Percentiles rank a stretch among this genome's conserved stretches.
Evolutionary conservation across 2,113 vertebrate species (phyloP).

Genomic region (Platichthys flesus): DNA sequence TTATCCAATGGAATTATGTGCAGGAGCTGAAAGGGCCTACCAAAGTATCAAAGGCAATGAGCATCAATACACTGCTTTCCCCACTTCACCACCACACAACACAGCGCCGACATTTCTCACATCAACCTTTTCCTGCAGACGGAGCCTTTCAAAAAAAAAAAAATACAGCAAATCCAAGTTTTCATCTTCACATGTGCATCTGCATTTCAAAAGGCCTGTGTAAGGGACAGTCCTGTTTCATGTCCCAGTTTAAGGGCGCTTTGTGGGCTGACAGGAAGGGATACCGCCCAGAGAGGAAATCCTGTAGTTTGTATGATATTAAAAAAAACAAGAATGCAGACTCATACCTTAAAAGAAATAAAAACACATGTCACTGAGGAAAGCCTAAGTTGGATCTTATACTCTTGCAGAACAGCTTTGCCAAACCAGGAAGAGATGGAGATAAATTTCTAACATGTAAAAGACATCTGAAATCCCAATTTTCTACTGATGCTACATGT

Average conservation of each 20-base stretch:
- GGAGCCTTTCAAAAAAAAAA: neutral
- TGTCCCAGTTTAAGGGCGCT: conserved; percentile 32
- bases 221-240: conserved; percentile 55
- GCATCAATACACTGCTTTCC: neutral
- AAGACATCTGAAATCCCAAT: neutral
- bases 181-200: conserved; percentile 21
- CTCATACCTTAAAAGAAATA: conserved; percentile 10
- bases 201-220: conserved; percentile 29
- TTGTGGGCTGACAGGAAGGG: conserved; percentile 50
- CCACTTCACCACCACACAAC: too few relatives aligned
- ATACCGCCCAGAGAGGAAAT: conserved; percentile 55
- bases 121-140: conserved; percentile 6
- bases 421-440: conserved; percentile 48
- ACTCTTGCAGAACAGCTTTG: conserved; percentile 9
- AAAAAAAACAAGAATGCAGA: conserved; percentile 7
- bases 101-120: conserved; percentile 17
- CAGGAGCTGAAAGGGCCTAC: conserved; percentile 12
- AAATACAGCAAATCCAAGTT: conserved; percentile 21
- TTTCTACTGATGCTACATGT: neutral
- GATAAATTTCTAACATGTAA: conserved; percentile 6
- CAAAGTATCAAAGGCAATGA: conserved; percentile 2
- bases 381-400: conserved; percentile 29
- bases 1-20: conserved; percentile 26
- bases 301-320: conserved; percentile 38
- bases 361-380: conserved; percentile 14